These are phyloP conservation scores for Euproctis similis DNA, from an alignment of 2,888 invertebrate species.

Conservation along the genomic window DNA sequence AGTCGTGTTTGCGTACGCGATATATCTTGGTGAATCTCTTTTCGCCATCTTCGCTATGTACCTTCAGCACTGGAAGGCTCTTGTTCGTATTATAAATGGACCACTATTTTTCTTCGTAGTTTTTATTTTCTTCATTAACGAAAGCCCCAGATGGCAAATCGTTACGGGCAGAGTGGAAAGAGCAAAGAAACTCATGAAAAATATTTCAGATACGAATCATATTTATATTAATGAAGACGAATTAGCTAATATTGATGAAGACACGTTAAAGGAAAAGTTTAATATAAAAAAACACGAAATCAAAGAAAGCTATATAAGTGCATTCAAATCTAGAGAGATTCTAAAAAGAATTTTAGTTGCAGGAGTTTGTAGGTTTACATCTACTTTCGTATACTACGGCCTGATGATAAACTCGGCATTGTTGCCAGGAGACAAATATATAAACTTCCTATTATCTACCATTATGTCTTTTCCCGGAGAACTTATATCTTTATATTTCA, in stretches of 20 bases:
- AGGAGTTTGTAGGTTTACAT: constrained; percentile 40
- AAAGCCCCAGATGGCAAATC: constrained; percentile 59
- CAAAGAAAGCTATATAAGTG: constrained; percentile 36
- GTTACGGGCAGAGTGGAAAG: constrained; percentile 43
- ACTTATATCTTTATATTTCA: constrained; percentile 42
- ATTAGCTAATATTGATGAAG: constrained; percentile 32
- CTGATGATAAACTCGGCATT: constrained; percentile 54
- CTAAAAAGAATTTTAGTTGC: constrained; percentile 39
- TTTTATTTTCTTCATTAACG: constrained; percentile 38
- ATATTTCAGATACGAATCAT: constrained; percentile 43
- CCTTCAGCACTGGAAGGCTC: constrained; percentile 49
- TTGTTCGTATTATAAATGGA: constrained; percentile 46
- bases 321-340: constrained; percentile 45
- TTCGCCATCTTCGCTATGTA: constrained; percentile 52
- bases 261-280: constrained; percentile 38
- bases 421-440: constrained; percentile 55
- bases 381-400: constrained; percentile 55
- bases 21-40: constrained; percentile 47
- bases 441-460: constrained; percentile 50
- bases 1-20: constrained; percentile 44
- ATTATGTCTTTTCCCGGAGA: constrained; percentile 62
- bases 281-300: constrained; percentile 37
- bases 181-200: constrained; percentile 38
- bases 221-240: constrained; percentile 38
- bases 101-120: constrained; percentile 43